Conservation (phyloP, 2,888 invertebrate species). For the Vannuccia rotundouncinata region DNA sequence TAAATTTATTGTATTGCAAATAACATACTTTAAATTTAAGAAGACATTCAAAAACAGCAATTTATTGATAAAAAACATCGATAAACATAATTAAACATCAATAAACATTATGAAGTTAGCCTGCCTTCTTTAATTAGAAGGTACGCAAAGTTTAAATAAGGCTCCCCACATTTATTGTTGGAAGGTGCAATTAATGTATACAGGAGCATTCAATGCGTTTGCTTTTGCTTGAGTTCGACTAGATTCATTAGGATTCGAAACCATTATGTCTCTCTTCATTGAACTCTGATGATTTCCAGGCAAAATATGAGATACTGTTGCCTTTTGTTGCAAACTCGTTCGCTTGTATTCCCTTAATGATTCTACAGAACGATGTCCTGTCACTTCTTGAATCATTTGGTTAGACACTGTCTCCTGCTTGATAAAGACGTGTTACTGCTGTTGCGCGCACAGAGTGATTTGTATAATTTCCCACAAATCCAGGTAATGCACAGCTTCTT, state of each 20-base stretch:
- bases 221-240: conserved; percentile 26
- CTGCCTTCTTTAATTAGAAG: conserved; percentile 20
- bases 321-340: conserved; percentile 28
- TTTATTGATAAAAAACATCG: conserved; percentile 26
- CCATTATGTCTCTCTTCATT: conserved; percentile 26
- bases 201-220: conserved; percentile 19
- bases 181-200: conserved; percentile 26
- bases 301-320: conserved; percentile 26
- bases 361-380: conserved; percentile 25
- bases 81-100: conserved; percentile 23
- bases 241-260: conserved; percentile 24
- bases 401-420: conserved; percentile 18
- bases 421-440: conserved; percentile 9
- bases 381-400: conserved; percentile 31
- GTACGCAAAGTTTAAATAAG: conserved; percentile 26
- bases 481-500: not conserved
- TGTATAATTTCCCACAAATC: not conserved
- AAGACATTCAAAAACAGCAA: conserved; percentile 22
- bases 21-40: conserved; percentile 22
- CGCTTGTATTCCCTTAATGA: conserved; percentile 29
- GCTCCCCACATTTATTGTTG: conserved; percentile 17
- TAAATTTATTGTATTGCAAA: conserved; percentile 26
- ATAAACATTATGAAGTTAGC: conserved; percentile 26
- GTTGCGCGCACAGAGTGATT: not conserved
- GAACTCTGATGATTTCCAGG: conserved; percentile 23